Evolutionary conservation across 2,113 vertebrate species (phyloP), one percentile per base, ranked within the genome.

Genomic region (Alligator mississippiensis): DNA sequence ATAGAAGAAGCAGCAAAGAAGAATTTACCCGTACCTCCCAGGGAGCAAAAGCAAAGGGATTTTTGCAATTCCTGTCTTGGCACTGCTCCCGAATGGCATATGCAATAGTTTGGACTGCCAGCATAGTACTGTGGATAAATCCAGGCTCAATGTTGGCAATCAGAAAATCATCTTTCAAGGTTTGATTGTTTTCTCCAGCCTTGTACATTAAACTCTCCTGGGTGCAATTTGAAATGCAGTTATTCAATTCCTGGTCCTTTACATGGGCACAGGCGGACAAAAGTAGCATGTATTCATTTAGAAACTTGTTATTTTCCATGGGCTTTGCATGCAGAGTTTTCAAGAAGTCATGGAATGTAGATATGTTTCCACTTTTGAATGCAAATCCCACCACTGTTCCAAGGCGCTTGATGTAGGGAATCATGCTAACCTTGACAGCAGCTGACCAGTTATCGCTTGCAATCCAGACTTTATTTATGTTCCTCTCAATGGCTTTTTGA

Each of bases 381-480:
- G 98, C 97, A 96, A 99, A 99, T 34, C 98, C 99, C 61, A 99
- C 95, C 38, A 99, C 87, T 19, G 98, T 97, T 59, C 98, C 98
- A 11, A 99, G 95, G 54, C 96, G 97, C n/a, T 95, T 88, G 68
- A 98, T 95, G 24, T 97, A 95, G 55, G 98, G 93, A 77, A 98
- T 95, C 22, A 93, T 96, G 62, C 95, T 95, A 34, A 98, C 97
- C 78, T 96, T 95, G 77, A 90, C 94, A 27, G 98, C 96, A 5
- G 97, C 96, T 1, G 99, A 98, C 99, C 99, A 99, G 47, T 97
- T 98, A 90, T 99, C 98, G 68, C 98, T 99, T n/a, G 98, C 99
- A 95, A 99, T 97, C 99, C 99, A 99, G 18, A 98, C 94, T 95
- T 98, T 98, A 58, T 93, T 97, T 88, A 98, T 97, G 0, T 98